Base-by-base conservation (phyloP, 2,888 invertebrate genomes). In the Cryptus viduatorius region DNA sequence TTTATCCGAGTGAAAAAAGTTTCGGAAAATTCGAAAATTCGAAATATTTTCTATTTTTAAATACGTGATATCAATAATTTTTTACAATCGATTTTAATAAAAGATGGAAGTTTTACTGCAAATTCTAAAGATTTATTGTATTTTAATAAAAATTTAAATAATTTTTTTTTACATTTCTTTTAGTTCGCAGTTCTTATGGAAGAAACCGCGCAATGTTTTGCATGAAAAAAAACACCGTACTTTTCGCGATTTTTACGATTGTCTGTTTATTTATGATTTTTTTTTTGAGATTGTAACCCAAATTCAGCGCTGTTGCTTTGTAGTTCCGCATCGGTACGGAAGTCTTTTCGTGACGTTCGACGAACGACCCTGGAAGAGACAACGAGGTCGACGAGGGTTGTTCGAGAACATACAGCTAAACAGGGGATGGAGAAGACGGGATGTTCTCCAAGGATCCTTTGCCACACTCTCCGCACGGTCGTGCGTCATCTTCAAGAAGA, bases 401-500 rank as follows among this genome's bases (percentile, higher is more conserved):
- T 48, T 48, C 10, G 48, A 48, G 48, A n/a, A 12, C 48, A 12
- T 48, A 48, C n/a, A 48, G 48, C 14, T 19, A 46, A 50, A 53
- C 37, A 73, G 68, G 73, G 75, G 75, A 61, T 72, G 65, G 31
- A 65, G 61, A 71, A 53, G 64, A 61, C 44, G 65, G 37, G 37
- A 37, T 8, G 46, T 78, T 75, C 73, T 42, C 42, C 67, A 46
- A 72, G 67, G 68, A 67, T 56, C 46, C 12, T 48, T 48, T 59
- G 37, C 37, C 67, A 44, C 73, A 46, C 64, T 76, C 76, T 68
- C 44, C 68, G 50, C 68, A 16, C 48, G 81, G 80, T 64, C 84
- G 61, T 86, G 77, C 83, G 72, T 86, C 86, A 84, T 86, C 79
- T 84, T 83, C 84, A 83, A 83, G 86, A 73, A 84, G 78, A 79